phyloP scores from a whole-genome alignment of 2,888 invertebrate species.

The Altica lythri region DNA sequence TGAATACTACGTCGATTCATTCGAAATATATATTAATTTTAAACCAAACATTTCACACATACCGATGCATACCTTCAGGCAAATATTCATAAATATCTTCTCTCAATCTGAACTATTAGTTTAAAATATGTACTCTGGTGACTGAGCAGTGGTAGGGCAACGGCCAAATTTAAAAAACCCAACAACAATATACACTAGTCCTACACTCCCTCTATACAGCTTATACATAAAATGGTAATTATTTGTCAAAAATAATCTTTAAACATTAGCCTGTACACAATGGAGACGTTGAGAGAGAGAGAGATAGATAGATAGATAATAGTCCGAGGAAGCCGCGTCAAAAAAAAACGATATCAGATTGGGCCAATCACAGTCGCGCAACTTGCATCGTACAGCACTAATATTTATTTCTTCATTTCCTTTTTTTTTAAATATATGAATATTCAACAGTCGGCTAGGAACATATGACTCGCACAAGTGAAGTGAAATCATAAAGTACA shows the following conservation, averaged over 20 bases:
- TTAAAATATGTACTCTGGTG: slow-evolving; percentile 35
- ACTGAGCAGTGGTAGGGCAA: slow-evolving; percentile 52
- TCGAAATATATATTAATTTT: slow-evolving; percentile 2
- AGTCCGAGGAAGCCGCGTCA: slow-evolving; percentile 43
- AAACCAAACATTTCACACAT: slow-evolving; percentile 9
- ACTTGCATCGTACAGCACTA: slow-evolving; percentile 49
- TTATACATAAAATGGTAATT: slow-evolving; percentile 57
- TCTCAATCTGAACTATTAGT: slow-evolving; percentile 29
- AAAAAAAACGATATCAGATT: slow-evolving; percentile 38
- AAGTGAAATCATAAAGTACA: slow-evolving; percentile 47
- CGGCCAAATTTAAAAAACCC: slow-evolving; percentile 48
- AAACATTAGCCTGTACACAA: slow-evolving; percentile 56
- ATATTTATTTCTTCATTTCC: slow-evolving; percentile 32
- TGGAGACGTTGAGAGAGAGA: slow-evolving; percentile 43
- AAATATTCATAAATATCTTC: slow-evolving; percentile 12
- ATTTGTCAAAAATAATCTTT: slow-evolving; percentile 58
- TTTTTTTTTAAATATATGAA: slow-evolving; percentile 46
- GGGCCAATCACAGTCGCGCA: slow-evolving; percentile 56
- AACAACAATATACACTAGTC: slow-evolving; percentile 56
- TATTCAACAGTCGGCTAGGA: slow-evolving; percentile 54
- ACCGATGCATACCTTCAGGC: slow-evolving; percentile 4
- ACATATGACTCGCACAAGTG: slow-evolving; percentile 52
- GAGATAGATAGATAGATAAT: slow-evolving; percentile 8
- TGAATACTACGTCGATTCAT: background rate
- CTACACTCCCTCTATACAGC: slow-evolving; percentile 56